phyloP scores from a whole-genome alignment of 92 coral and sea anemone species.

The Muricea muricata region DNA sequence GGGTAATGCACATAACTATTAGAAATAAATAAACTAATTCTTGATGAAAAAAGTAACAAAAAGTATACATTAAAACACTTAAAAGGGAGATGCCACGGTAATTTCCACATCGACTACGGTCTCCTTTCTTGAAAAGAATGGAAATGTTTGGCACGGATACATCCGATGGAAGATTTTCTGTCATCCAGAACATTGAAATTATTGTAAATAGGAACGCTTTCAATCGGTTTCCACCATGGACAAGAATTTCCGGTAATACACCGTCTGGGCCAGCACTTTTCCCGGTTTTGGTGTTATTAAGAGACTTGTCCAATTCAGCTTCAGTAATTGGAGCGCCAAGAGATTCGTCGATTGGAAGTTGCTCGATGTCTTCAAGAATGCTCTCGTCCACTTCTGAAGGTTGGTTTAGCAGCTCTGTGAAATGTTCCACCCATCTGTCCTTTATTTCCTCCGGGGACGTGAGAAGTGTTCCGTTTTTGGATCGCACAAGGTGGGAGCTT shows the following conservation, averaged over 20 bases:
- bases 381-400: slow-evolving; percentile 53
- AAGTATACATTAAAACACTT: no score
- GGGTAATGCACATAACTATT: no score
- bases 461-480: slow-evolving; percentile 47
- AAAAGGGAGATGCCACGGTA: slow-evolving; percentile 36
- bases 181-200: slow-evolving; percentile 39
- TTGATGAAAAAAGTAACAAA: no score
- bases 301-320: slow-evolving; percentile 43
- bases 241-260: slow-evolving; percentile 8
- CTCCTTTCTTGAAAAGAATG: slow-evolving; percentile 64
- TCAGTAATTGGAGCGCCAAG: slow-evolving; percentile 22
- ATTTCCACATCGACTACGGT: slow-evolving; percentile 57
- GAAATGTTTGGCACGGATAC: slow-evolving; percentile 48
- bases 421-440: slow-evolving; percentile 68
- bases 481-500: slow-evolving; percentile 13
- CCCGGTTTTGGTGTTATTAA: slow-evolving; percentile 22
- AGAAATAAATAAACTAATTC: no score
- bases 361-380: slow-evolving; percentile 45
- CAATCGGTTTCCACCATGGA: slow-evolving; percentile 54
- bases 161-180: slow-evolving; percentile 53
- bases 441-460: slow-evolving; percentile 47
- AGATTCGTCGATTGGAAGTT: slow-evolving; percentile 22
- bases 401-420: slow-evolving; percentile 59
- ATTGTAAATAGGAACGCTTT: slow-evolving; percentile 55
- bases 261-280: slow-evolving; percentile 32